Evolutionary conservation across 2,888 invertebrate genomes (phyloP).

Genomic region (Tillus elongatus): DNA sequence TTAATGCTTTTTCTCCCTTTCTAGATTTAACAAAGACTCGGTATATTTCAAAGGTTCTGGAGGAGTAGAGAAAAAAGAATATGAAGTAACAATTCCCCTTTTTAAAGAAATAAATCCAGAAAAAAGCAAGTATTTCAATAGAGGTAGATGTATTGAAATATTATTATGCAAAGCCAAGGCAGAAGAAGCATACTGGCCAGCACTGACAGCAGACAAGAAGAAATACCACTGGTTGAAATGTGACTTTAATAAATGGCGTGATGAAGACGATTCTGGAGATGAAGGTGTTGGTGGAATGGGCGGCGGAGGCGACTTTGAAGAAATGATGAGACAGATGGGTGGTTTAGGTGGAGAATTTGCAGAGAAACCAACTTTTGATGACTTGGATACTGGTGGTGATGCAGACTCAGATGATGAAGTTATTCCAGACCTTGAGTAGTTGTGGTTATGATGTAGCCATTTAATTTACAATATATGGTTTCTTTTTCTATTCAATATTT

Average conservation of each 20-base stretch:
- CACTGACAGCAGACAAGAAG: constrained; percentile 72
- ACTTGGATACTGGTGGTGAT: constrained; percentile 51
- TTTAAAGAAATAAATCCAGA: constrained; percentile 75
- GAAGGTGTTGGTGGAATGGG: constrained; percentile 50
- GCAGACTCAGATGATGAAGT: constrained; percentile 75
- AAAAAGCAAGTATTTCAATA: constrained; percentile 61
- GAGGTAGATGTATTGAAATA: constrained; percentile 68
- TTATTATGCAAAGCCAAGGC: constrained; percentile 56
- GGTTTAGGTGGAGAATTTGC: constrained; percentile 47
- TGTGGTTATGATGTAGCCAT: not conserved
- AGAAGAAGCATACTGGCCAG: constrained; percentile 77
- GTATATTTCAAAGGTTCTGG: constrained; percentile 80
- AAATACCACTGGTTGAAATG: constrained; percentile 95
- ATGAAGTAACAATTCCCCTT: constrained; percentile 82
- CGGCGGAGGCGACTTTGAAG: constrained; percentile 51
- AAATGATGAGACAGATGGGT: constrained; percentile 69
- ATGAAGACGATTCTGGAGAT: constrained; percentile 89
- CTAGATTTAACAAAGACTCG: constrained; percentile 58
- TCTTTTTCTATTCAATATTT: no score
- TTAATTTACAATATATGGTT: no score
- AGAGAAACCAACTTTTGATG: constrained; percentile 64
- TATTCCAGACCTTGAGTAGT: constrained; percentile 63
- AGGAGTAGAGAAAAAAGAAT: constrained; percentile 71
- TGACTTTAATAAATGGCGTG: constrained; percentile 96
- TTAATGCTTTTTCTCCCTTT: no score